Percentiles rank a stretch among this genome's conserved stretches.
phyloP scores from a whole-genome alignment of 1,140 invertebrate genomes.

The Dreissena rostriformis region DNA sequence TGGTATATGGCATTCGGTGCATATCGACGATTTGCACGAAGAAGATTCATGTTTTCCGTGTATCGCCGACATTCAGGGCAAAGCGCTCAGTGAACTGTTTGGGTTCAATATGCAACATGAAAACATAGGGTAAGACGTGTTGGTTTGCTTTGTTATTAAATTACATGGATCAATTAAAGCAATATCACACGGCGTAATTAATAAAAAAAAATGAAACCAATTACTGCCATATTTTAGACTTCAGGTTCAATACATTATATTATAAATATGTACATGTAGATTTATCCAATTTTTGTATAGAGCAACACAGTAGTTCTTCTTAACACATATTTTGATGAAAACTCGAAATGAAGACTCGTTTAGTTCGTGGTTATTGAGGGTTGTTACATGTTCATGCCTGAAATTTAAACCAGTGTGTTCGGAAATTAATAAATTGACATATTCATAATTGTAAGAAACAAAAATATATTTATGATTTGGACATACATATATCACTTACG shows the following conservation, averaged over 20 bases:
- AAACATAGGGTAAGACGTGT: background rate
- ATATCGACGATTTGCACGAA: slow-evolving; percentile 71
- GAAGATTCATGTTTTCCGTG: slow-evolving; percentile 49
- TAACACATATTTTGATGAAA: no score
- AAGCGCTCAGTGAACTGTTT: slow-evolving; percentile 7
- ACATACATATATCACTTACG: background rate
- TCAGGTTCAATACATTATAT: background rate
- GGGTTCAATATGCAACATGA: background rate
- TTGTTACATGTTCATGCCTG: no score
- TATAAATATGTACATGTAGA: no score
- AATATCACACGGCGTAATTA: background rate
- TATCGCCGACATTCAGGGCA: slow-evolving; percentile 6
- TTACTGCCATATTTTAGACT: background rate
- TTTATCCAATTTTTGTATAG: no score
- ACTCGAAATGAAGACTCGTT: no score
- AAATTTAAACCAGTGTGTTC: no score
- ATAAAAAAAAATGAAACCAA: background rate
- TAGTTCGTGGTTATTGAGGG: no score
- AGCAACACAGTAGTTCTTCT: no score
- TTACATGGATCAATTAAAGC: background rate
- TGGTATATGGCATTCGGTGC: slow-evolving; percentile 72
- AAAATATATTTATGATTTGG: no score
- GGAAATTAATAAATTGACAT: no score
- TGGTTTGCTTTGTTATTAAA: background rate
- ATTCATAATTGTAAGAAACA: no score